phyloP scores from a whole-genome alignment of 2,113 vertebrate species.

The Mola mola region DNA sequence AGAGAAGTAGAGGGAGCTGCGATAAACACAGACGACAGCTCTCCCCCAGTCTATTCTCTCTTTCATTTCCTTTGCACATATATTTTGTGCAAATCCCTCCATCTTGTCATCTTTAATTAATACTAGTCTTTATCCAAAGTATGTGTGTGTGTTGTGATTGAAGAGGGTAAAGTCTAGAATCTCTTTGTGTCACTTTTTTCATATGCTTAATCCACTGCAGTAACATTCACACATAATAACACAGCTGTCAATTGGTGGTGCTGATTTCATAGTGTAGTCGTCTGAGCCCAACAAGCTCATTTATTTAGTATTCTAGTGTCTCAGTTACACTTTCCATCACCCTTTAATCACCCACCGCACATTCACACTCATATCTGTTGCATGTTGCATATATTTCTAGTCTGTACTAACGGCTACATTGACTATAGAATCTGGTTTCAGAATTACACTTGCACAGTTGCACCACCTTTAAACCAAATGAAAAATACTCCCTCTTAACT shows the following conservation, averaged over 20 bases:
- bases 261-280: slow-evolving; percentile 1
- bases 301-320: not conserved
- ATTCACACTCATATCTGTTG: no score
- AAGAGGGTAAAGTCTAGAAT: not conserved
- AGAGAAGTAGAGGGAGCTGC: not conserved
- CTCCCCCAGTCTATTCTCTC: not conserved
- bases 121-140: not conserved
- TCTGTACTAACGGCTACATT: not conserved
- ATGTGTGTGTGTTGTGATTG: slow-evolving; percentile 3
- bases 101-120: slow-evolving; percentile 32
- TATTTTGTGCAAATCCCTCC: slow-evolving; percentile 10
- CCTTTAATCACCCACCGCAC: not conserved
- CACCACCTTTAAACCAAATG: no score
- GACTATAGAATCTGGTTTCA: not conserved
- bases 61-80: slow-evolving; percentile 12
- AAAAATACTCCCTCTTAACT: no score
- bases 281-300: not conserved
- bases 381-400: no score
- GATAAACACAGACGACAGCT: no score
- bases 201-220: slow-evolving; percentile 12
- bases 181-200: not conserved
- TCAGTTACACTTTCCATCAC: not conserved
- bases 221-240: not conserved
- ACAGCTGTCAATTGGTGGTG: slow-evolving; percentile 25
- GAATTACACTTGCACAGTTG: not conserved